Evolutionary conservation across 2,113 vertebrate genomes (phyloP).

Genomic region (Mastomys coucha): DNA sequence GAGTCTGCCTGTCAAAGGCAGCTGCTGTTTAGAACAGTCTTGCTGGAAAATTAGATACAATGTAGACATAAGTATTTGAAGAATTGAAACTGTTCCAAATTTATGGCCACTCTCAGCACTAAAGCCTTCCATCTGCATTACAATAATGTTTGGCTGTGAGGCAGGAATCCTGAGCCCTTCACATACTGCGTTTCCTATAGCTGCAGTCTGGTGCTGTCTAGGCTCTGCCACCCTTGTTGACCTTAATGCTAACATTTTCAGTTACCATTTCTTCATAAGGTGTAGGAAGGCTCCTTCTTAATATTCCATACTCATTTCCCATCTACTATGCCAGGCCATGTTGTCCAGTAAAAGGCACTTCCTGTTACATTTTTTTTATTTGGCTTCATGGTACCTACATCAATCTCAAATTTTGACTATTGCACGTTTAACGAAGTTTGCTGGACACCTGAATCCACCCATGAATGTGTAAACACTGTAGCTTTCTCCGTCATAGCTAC

Average conservation of each 20-base stretch:
- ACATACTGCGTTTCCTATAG: neutral
- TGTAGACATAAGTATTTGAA: slow-evolving; percentile 35
- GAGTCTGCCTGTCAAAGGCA: slow-evolving; percentile 38
- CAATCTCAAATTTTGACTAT: neutral
- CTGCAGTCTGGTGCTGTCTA: neutral
- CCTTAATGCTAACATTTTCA: neutral
- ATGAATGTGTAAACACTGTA: neutral
- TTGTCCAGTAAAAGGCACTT: neutral
- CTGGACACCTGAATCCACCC: neutral
- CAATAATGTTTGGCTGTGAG: neutral
- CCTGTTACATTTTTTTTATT: neutral
- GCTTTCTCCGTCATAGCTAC: neutral
- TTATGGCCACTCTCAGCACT: neutral
- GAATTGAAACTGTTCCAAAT: neutral
- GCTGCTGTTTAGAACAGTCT: slow-evolving; percentile 34
- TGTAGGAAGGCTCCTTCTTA: neutral
- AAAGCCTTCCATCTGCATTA: neutral
- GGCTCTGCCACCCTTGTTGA: neutral
- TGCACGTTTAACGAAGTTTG: neutral
- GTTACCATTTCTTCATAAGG: neutral
- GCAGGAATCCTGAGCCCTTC: neutral
- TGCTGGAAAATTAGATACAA: slow-evolving; percentile 45
- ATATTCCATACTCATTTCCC: neutral
- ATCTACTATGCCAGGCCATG: neutral
- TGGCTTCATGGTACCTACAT: neutral